Percentiles rank a stretch among this genome's conserved stretches.
These are phyloP conservation scores for Podarcis lilfordi DNA, from an alignment of 2,797 vertebrate genomes.

Conservation along the genomic window DNA sequence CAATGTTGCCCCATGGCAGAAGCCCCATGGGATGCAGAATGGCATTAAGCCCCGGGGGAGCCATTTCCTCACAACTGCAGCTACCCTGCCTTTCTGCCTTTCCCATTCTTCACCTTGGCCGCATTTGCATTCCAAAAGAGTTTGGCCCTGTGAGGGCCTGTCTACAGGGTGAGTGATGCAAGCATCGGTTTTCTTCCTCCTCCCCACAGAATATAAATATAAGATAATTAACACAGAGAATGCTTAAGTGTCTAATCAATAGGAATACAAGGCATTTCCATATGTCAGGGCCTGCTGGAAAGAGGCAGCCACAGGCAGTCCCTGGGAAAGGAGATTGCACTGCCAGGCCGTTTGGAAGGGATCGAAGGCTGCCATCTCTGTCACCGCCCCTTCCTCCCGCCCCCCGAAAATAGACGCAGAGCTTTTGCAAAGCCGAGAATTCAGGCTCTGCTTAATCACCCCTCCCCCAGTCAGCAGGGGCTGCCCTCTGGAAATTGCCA, in stretches of 20 bases:
- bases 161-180: neutral
- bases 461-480: neutral
- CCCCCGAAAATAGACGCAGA: neutral
- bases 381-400: no score
- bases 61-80: neutral
- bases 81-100: no score
- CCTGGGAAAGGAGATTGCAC: constrained; percentile 31
- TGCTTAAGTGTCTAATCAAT: constrained; percentile 44
- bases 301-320: neutral
- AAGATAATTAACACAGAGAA: constrained; percentile 1
- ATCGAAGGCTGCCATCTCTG: neutral
- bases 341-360: rapidly evolving
- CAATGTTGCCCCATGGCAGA: neutral
- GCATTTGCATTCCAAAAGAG: neutral
- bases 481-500: neutral
- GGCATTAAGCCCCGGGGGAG: neutral
- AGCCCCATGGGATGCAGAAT: neutral
- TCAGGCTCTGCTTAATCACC: neutral
- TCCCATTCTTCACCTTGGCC: neutral
- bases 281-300: neutral
- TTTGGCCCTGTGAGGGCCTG: neutral
- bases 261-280: constrained; percentile 38
- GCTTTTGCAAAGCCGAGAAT: neutral
- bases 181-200: constrained; percentile 20
- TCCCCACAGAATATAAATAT: constrained; percentile 9